Conservation (phyloP, 2,797 vertebrate genomes). For the Tolypeutes matacus region DNA sequence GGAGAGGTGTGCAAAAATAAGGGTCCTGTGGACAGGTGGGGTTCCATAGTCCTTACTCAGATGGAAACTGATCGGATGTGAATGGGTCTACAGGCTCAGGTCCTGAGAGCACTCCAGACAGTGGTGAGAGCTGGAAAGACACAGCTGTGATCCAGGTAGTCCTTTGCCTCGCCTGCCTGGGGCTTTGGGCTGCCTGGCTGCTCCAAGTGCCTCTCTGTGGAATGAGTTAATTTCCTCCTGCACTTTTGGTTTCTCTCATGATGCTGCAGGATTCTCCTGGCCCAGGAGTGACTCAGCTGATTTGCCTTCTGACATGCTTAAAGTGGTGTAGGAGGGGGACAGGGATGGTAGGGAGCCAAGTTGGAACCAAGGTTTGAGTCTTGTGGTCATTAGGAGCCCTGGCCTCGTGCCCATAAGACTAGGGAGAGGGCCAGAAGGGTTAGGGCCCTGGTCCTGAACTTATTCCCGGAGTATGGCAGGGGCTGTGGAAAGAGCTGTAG, state of each 20-base stretch:
- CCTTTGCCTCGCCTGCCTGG: background rate
- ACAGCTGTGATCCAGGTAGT: background rate
- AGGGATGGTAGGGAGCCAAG: background rate
- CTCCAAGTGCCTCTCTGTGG: slow-evolving; percentile 46
- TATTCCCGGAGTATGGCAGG: background rate
- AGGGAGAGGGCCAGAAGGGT: background rate
- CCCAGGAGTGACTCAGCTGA: slow-evolving; percentile 57
- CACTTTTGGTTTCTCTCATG: slow-evolving; percentile 68
- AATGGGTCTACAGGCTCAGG: background rate
- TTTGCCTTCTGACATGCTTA: slow-evolving; percentile 46
- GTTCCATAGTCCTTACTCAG: background rate
- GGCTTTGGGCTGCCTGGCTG: slow-evolving; percentile 1
- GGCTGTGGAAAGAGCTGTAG: background rate
- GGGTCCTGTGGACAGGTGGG: background rate
- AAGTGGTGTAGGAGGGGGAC: background rate
- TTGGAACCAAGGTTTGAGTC: slow-evolving; percentile 46
- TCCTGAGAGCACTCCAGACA: background rate
- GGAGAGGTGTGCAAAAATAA: background rate
- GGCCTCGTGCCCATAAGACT: background rate
- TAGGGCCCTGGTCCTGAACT: slow-evolving; percentile 26
- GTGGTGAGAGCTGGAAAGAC: background rate
- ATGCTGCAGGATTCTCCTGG: slow-evolving; percentile 52
- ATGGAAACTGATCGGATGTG: background rate
- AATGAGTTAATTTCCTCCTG: slow-evolving; percentile 78
- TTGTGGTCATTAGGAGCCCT: slow-evolving; percentile 24